A percentile compares a stretch with the other conserved stretches of the same genome.
phyloP scores from a whole-genome alignment of 1,140 invertebrate species.

The Lordiphosa clarofinis region DNA sequence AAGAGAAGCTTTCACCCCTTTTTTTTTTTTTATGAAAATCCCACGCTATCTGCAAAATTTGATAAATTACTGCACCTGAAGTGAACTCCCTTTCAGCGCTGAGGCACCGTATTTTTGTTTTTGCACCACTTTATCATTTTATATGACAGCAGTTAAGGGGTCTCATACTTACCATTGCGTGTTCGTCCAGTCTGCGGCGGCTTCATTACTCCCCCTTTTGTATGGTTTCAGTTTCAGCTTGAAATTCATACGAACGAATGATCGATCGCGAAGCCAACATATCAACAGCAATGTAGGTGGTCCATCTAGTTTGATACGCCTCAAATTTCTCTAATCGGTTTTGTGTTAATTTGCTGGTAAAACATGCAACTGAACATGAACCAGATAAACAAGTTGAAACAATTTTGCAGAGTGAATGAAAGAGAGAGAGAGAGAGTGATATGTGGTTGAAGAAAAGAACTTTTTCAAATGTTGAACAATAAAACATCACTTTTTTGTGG shows the following conservation, averaged over 20 bases:
- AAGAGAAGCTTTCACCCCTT: slow-evolving; percentile 2
- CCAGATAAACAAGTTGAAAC: no score
- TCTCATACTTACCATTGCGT: background rate
- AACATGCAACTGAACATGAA: slow-evolving; percentile 48
- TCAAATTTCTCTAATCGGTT: slow-evolving; percentile 60
- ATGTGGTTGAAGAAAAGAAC: no score
- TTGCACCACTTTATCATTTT: slow-evolving; percentile 12
- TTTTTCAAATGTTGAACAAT: no score
- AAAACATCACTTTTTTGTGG: no score
- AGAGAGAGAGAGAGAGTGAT: no score
- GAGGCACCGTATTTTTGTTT: no score
- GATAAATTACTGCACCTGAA: slow-evolving; percentile 6
- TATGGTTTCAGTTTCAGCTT: slow-evolving; percentile 45
- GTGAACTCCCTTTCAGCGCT: slow-evolving; percentile 7
- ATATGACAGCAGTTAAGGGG: slow-evolving; percentile 10
- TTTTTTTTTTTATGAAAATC: background rate
- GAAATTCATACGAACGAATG: slow-evolving; percentile 35
- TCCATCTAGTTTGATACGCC: slow-evolving; percentile 40
- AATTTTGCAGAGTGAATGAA: no score
- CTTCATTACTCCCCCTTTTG: slow-evolving; percentile 18
- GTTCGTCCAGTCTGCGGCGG: slow-evolving; percentile 3
- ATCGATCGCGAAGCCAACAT: slow-evolving; percentile 6
- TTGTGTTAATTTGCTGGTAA: slow-evolving; percentile 65
- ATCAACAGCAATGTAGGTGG: slow-evolving; percentile 39
- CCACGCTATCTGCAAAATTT: slow-evolving; percentile 5